Percentiles rank a stretch among this genome's conserved stretches.
Conservation (phyloP, 2,797 vertebrate genomes). For the Paramormyrops hopkinsi region DNA sequence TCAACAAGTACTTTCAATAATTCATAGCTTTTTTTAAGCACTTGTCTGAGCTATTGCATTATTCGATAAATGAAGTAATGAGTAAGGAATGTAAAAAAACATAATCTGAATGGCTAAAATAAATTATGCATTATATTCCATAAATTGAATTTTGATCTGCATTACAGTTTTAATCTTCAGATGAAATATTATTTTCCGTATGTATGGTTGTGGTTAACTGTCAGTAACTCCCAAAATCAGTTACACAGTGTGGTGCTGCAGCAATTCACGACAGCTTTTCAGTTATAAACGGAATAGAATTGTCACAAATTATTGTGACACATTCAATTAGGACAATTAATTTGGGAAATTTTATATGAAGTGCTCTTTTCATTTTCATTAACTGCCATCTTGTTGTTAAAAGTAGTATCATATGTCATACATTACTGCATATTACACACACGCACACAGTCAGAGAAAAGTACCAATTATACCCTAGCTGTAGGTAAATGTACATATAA, state of each 20-base stretch:
- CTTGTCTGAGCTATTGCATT: not conserved
- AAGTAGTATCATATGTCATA: not conserved
- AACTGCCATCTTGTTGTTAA: not conserved
- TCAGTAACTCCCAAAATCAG: not conserved
- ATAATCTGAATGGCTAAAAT: not conserved
- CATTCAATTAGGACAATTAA: slow-evolving; percentile 5
- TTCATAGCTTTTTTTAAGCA: not conserved
- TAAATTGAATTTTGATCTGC: slow-evolving; percentile 13
- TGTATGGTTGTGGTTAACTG: not conserved
- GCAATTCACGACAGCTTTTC: not conserved
- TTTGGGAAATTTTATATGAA: not conserved
- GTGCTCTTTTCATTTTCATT: not conserved
- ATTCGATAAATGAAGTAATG: not conserved
- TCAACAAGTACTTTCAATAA: slow-evolving; percentile 11
- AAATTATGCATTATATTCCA: slow-evolving; percentile 14
- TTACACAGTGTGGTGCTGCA: not conserved
- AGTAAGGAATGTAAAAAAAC: not conserved
- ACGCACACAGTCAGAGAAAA: not conserved
- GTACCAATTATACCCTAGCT: not conserved
- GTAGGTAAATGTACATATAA: not conserved
- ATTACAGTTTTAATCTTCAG: slow-evolving; percentile 11
- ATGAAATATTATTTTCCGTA: not conserved
- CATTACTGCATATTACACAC: not conserved
- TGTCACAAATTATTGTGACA: slow-evolving; percentile 5
- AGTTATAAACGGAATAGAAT: not conserved